Conservation (phyloP, 2,888 invertebrate species). For the Agriopis leucophaearia region DNA sequence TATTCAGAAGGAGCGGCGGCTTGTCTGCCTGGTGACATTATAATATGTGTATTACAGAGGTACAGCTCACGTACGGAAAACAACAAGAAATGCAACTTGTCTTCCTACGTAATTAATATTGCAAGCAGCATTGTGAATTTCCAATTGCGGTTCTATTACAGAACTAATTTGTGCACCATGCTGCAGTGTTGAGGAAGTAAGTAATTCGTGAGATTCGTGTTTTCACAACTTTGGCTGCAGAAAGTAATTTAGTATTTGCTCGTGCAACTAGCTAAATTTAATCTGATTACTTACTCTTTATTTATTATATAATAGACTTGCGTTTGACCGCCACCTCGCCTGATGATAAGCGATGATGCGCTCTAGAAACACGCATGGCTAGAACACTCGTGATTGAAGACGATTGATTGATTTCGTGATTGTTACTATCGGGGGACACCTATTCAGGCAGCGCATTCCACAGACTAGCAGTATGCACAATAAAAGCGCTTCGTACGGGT, state of each 20-base stretch:
- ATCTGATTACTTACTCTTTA: background rate
- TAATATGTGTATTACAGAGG: conserved; percentile 58
- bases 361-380: too few relatives aligned
- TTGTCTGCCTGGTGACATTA: conserved; percentile 74
- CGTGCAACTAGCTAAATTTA: background rate
- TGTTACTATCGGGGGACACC: too few relatives aligned
- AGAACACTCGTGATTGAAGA: too few relatives aligned
- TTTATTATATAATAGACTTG: too few relatives aligned
- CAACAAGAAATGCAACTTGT: conserved; percentile 52
- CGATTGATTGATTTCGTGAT: too few relatives aligned
- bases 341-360: too few relatives aligned
- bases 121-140: conserved; percentile 14
- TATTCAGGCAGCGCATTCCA: too few relatives aligned
- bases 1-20: conserved; percentile 76
- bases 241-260: background rate
- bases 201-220: conserved; percentile 2
- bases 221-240: background rate
- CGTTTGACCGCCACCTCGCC: too few relatives aligned
- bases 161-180: conserved; percentile 11
- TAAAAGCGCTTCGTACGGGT: too few relatives aligned
- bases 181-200: conserved; percentile 1
- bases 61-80: conserved; percentile 44
- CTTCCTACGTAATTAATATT: conserved; percentile 42
- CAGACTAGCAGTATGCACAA: too few relatives aligned
- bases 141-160: conserved; percentile 9